These are phyloP conservation scores for Ophion ellenae DNA, from an alignment of 2,888 invertebrate genomes.

Conservation along the genomic window DNA sequence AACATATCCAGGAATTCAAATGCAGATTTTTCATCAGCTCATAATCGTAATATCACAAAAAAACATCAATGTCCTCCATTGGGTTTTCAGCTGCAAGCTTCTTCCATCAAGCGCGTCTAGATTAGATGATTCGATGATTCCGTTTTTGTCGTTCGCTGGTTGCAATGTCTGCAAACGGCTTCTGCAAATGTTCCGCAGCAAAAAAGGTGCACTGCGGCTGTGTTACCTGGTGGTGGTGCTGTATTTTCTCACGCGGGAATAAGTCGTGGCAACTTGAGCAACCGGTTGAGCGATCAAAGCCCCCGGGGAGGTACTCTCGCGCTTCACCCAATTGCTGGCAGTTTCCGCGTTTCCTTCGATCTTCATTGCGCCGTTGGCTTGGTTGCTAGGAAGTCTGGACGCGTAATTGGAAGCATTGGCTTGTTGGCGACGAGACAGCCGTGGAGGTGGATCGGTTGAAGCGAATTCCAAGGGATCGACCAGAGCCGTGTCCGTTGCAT, in stretches of 20 bases:
- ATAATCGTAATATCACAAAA: no score
- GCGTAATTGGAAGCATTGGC: neutral
- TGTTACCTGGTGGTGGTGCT: slow-evolving; percentile 9
- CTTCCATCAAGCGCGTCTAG: no score
- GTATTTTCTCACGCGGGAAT: slow-evolving; percentile 46
- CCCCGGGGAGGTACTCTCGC: neutral
- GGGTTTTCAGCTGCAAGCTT: no score
- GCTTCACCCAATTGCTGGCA: neutral
- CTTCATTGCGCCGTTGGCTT: neutral
- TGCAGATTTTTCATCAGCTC: no score
- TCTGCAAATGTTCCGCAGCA: neutral
- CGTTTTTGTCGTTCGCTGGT: neutral
- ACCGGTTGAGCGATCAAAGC: slow-evolving; percentile 2
- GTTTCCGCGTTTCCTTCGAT: neutral
- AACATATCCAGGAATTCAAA: no score
- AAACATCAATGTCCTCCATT: no score
- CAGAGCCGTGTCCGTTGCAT: neutral
- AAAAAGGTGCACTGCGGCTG: neutral
- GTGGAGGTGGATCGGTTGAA: neutral
- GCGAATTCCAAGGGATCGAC: neutral
- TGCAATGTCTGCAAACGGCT: neutral
- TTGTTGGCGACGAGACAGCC: neutral
- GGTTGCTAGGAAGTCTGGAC: neutral
- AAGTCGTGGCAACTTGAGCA: slow-evolving; percentile 24
- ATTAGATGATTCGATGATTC: no score